Conservation (phyloP, 2,113 vertebrate species). For the Sturnira hondurensis region DNA sequence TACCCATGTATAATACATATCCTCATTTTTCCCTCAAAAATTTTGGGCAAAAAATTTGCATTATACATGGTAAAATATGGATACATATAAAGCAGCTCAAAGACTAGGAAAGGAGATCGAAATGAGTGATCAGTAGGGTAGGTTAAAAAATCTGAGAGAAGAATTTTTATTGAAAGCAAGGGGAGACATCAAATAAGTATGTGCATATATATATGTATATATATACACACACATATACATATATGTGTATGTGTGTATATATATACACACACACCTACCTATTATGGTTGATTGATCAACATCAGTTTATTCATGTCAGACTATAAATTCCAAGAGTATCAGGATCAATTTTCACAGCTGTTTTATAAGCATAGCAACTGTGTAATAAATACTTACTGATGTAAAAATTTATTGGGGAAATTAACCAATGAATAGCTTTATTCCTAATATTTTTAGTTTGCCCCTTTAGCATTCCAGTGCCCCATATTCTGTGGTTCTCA, state of each 20-base stretch:
- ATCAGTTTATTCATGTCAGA: background rate
- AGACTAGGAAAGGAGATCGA: background rate
- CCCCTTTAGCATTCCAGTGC: background rate
- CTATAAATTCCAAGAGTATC: background rate
- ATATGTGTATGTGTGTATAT: too few species aligned
- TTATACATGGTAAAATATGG: too few species aligned
- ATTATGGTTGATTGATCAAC: background rate
- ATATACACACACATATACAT: background rate
- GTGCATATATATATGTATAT: too few species aligned
- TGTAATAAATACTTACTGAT: background rate
- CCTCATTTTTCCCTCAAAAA: too few species aligned
- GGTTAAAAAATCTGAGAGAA: background rate
- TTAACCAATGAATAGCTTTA: background rate
- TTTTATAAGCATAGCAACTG: background rate
- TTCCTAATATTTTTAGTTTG: background rate
- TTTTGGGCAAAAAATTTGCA: too few species aligned
- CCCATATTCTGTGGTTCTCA: background rate
- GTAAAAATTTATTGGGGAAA: background rate
- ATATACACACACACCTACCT: background rate
- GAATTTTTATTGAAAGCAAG: background rate
- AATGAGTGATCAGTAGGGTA: background rate
- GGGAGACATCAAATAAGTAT: background rate
- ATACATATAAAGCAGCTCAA: background rate
- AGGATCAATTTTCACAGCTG: background rate
- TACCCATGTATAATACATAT: too few species aligned